phyloP scores from a whole-genome alignment of 2,113 vertebrate species.

The Corythaeola cristata region DNA sequence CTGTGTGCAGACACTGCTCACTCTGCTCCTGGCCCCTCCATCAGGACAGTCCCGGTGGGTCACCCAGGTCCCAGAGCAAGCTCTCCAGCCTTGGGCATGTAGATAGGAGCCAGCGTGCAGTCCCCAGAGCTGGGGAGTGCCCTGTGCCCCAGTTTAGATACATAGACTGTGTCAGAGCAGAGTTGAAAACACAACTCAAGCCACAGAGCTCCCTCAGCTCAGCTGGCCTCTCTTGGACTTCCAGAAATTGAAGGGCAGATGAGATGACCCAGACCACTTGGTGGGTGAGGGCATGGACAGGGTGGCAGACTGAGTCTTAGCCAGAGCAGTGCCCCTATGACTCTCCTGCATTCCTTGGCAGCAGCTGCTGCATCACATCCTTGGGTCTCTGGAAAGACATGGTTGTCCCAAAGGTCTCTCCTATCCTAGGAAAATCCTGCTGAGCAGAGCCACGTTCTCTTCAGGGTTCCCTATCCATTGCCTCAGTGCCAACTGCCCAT shows the following conservation, averaged over 20 bases:
- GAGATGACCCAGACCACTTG: not conserved
- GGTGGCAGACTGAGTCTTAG: not conserved
- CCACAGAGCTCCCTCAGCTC: not conserved
- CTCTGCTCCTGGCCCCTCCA: not conserved
- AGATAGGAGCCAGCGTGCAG: not conserved
- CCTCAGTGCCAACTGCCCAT: not conserved
- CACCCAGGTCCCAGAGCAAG: not conserved
- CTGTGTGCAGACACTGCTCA: not conserved
- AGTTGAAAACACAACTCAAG: not conserved
- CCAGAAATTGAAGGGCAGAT: not conserved
- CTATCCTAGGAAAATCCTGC: not conserved
- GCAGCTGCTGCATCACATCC: not conserved
- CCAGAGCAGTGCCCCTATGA: not conserved
- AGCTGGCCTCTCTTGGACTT: not conserved
- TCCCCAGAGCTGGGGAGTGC: not conserved
- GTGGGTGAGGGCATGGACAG: not conserved
- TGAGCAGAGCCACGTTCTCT: not conserved
- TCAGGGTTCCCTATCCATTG: not conserved
- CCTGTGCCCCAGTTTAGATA: not conserved
- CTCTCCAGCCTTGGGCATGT: not conserved
- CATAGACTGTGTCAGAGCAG: not conserved
- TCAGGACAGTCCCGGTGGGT: not conserved
- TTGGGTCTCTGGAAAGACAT: not conserved
- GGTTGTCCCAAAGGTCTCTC: not conserved
- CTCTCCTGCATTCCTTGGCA: not conserved